A percentile compares a stretch with the other conserved stretches of the same genome.
Evolutionary conservation across 2,888 invertebrate species (phyloP).

Genomic region (Cremastinae sp.): DNA sequence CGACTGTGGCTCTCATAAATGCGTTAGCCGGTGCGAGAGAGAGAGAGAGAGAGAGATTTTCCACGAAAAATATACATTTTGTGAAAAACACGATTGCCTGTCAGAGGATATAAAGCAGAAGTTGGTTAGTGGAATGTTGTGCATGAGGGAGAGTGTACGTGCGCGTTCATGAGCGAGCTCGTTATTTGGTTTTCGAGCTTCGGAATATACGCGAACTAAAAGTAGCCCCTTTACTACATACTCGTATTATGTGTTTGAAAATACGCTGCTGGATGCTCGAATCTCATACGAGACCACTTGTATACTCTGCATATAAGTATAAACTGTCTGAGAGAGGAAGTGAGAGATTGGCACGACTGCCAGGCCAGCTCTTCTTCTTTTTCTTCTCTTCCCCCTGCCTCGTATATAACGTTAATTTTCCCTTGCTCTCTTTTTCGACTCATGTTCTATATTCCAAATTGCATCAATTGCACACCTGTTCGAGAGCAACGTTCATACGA

Average conservation of each 20-base stretch:
- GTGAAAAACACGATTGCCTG: constrained; percentile 36
- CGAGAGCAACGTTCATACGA: too few species aligned
- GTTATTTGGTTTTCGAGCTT: constrained; percentile 50
- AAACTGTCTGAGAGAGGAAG: constrained; percentile 9
- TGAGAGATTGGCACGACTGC: constrained; percentile 23
- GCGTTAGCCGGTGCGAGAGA: not conserved
- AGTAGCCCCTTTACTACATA: constrained; percentile 44
- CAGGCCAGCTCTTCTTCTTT: constrained; percentile 12
- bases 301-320: constrained; percentile 34
- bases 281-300: constrained; percentile 35
- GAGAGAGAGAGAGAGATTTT: not conserved
- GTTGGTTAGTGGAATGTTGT: constrained; percentile 14
- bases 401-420: not conserved
- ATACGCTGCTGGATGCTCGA: constrained; percentile 31
- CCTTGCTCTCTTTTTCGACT: constrained; percentile 23
- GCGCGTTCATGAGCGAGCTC: constrained; percentile 15
- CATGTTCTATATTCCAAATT: too few species aligned
- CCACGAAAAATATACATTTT: constrained; percentile 33
- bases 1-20: constrained; percentile 11
- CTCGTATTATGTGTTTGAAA: constrained; percentile 21
- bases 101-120: constrained; percentile 45
- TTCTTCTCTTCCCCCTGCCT: too few species aligned
- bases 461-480: too few species aligned
- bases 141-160: constrained; percentile 3
- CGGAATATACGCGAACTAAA: constrained; percentile 46